Evolutionary conservation across 2,797 vertebrate species (phyloP).

Genomic region (Danio kyathit): DNA sequence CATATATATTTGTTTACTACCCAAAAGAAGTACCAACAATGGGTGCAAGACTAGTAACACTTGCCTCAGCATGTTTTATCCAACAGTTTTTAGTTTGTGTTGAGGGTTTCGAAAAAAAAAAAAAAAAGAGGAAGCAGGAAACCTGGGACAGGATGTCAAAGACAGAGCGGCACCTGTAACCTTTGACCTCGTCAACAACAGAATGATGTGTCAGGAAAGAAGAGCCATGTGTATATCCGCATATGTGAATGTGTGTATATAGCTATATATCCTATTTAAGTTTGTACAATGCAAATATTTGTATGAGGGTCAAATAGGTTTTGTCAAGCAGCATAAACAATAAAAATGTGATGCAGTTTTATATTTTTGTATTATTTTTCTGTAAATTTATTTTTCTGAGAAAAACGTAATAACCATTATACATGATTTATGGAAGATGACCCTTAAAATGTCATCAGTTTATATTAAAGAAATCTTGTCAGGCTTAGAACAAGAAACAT

Average conservation of each 20-base stretch:
- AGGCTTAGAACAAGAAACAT: no score
- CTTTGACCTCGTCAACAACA: conserved; percentile 77
- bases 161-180: conserved; percentile 78
- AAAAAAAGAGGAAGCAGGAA: conserved; percentile 74
- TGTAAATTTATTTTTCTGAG: no score
- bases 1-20: neutral
- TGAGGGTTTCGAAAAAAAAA: conserved; percentile 65
- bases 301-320: neutral
- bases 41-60: neutral
- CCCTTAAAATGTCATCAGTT: no score
- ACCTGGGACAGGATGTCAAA: conserved; percentile 75
- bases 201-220: conserved; percentile 74
- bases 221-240: conserved; percentile 43
- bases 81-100: conserved; percentile 27
- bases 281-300: conserved; percentile 17
- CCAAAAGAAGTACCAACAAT: neutral
- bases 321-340: no score
- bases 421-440: no score
- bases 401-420: no score
- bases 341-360: no score
- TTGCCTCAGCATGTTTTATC: conserved; percentile 51
- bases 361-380: no score
- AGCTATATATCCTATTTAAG: conserved; percentile 9
- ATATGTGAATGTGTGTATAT: conserved; percentile 4
- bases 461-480: no score